These are phyloP conservation scores for Clarias laeviceps DNA, from an alignment of 2,797 vertebrate species.

Conservation along the genomic window DNA sequence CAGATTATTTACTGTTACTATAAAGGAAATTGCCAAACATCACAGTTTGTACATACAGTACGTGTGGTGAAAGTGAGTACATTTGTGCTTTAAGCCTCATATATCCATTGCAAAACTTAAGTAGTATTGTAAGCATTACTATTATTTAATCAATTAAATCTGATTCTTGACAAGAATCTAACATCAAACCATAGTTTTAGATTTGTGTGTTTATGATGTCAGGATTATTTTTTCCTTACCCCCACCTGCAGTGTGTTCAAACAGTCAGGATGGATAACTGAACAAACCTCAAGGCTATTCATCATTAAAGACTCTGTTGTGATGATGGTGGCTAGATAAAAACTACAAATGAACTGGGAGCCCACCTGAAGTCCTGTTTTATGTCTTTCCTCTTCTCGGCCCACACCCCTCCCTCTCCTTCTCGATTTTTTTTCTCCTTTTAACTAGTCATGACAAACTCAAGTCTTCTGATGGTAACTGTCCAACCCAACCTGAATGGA, in stretches of 20 bases:
- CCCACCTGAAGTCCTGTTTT: constrained; percentile 24
- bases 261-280: constrained; percentile 67
- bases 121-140: not conserved
- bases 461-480: constrained; percentile 29
- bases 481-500: constrained; percentile 23
- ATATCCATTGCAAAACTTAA: not conserved
- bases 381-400: constrained; percentile 24
- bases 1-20: not conserved
- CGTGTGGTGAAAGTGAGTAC: not conserved
- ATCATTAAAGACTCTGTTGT: constrained; percentile 65
- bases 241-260: constrained; percentile 72
- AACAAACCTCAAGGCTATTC: constrained; percentile 72
- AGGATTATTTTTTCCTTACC: not conserved
- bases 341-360: constrained; percentile 34
- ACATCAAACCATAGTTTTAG: not conserved
- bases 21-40: not conserved
- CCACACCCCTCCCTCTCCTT: not conserved
- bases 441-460: constrained; percentile 13
- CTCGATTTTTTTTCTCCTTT: not conserved
- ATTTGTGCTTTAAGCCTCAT: not conserved
- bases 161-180: not conserved
- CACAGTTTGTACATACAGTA: not conserved
- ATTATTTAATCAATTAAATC: not conserved
- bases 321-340: constrained; percentile 73
- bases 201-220: not conserved